Conservation (phyloP, 2,113 vertebrate species). For the Phalacrocorax brasilianus region DNA sequence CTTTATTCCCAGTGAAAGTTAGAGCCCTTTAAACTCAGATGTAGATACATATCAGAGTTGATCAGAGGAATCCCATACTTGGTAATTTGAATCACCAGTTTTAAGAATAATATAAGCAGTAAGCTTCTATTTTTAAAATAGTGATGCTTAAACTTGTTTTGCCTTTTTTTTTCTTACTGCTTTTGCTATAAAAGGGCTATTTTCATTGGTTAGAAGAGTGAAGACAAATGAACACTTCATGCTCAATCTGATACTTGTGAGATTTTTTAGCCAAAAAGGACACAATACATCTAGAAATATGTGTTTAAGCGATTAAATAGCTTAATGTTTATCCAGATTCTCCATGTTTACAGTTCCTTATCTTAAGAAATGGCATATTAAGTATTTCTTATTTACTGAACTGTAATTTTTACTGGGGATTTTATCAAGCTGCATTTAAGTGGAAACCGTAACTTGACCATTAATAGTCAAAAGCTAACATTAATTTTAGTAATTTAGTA, state of each 20-base stretch:
- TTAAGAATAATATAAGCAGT: background rate
- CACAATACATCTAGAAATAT: background rate
- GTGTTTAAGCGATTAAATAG: background rate
- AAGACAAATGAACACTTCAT: background rate
- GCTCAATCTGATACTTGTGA: background rate
- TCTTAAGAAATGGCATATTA: background rate
- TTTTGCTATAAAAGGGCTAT: background rate
- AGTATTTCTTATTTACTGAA: background rate
- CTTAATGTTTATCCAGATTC: background rate
- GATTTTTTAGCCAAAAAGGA: background rate
- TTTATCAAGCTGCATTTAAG: background rate
- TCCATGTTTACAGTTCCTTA: background rate
- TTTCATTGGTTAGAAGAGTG: background rate
- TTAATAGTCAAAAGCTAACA: background rate
- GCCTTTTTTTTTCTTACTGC: background rate
- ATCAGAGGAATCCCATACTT: background rate
- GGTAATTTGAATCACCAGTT: background rate
- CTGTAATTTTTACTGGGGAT: background rate
- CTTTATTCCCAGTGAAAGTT: background rate
- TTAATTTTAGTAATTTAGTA: background rate
- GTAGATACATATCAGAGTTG: background rate
- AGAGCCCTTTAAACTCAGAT: background rate
- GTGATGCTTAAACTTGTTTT: background rate
- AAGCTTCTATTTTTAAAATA: constrained; percentile 17
- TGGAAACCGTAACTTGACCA: background rate